Evolutionary conservation across 2,797 vertebrate species (phyloP).

Genomic region (Australoheros facetus): DNA sequence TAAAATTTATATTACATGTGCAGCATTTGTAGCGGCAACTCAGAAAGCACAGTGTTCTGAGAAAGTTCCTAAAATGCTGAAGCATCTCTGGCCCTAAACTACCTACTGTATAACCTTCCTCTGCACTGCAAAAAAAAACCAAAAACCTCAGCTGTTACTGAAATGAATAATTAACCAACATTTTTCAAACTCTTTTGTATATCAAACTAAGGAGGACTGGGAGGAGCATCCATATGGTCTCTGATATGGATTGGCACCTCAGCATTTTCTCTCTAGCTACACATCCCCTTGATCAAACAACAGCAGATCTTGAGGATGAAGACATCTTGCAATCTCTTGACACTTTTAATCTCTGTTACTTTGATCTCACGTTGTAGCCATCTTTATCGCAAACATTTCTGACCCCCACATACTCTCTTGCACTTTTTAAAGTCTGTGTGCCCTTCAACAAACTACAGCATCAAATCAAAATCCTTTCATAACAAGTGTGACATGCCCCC

Average conservation of each 20-base stretch:
- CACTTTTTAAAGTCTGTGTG: slow-evolving; percentile 42
- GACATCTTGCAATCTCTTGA: slow-evolving; percentile 61
- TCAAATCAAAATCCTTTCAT: slow-evolving; percentile 35
- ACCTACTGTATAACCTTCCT: neutral
- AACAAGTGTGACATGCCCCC: slow-evolving; percentile 1
- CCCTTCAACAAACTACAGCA: slow-evolving; percentile 62
- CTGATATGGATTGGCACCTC: slow-evolving; percentile 51
- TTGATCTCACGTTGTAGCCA: slow-evolving; percentile 64
- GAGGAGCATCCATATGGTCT: slow-evolving; percentile 13
- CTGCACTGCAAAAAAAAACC: neutral
- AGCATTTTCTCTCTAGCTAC: slow-evolving; percentile 47
- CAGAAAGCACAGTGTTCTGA: neutral
- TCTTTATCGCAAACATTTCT: slow-evolving; percentile 50
- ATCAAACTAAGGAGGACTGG: slow-evolving; percentile 18
- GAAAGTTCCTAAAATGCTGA: neutral
- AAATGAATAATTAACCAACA: slow-evolving; percentile 11
- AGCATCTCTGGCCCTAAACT: neutral
- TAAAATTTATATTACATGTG: slow-evolving; percentile 13
- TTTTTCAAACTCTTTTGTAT: slow-evolving; percentile 8
- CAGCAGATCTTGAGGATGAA: slow-evolving; percentile 56
- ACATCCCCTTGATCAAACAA: slow-evolving; percentile 71
- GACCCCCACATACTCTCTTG: slow-evolving; percentile 10
- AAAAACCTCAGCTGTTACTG: neutral
- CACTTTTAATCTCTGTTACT: slow-evolving; percentile 63
- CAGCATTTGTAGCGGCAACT: neutral